Base-by-base conservation (phyloP, 2,888 invertebrate species). In the Alviniconcha strummeri region DNA sequence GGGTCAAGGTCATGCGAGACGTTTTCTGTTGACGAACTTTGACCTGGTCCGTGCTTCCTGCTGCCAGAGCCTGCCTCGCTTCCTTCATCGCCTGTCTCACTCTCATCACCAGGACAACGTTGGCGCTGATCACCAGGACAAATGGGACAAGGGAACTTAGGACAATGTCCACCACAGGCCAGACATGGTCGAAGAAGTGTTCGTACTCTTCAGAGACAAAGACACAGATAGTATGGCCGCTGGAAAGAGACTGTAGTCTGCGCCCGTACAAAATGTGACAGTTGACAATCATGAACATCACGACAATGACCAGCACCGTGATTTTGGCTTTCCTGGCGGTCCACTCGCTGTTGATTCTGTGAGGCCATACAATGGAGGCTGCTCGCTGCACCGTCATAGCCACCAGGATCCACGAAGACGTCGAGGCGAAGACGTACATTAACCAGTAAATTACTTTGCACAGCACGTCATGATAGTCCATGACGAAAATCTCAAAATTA, bases 301-400 rank as follows among this genome's bases (percentile, higher is more conserved):
- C 9, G 19, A 76, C 56, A 8, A 77, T 13, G 11, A 11, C 19
- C 15, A 19, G 55, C 76, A 77, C 11, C 13, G 56, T 13, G 15
- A 52, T 5, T 7, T n/a, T 36, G 4, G 69, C 76, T 9, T n/a
- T 56, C 4, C 56, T 54, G 13, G 6, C 56, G 15, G 52, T 56
- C 11, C 17, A 55, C 64, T 55, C 9, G 4, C 15, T 36, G 15
- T 19, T 55, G 55, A 81, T 81, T 15, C 57, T 67, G 77, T 80
- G 83, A 15, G 85, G 85, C 76, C 69, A 80, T 3, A 75, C 52
- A 8, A 82, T 82, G 15, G 83, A 69, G 19, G 83, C 52, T 19
- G 83, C 75, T 0, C 85, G 81, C 57, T 85, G 83, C 4, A 79
- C 56, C 15, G 85, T 85, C 76, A 85, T 82, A 55, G 83, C 83